Base-by-base conservation (phyloP, 2,888 invertebrate species). In the Chrysomela aeneicollis region DNA sequence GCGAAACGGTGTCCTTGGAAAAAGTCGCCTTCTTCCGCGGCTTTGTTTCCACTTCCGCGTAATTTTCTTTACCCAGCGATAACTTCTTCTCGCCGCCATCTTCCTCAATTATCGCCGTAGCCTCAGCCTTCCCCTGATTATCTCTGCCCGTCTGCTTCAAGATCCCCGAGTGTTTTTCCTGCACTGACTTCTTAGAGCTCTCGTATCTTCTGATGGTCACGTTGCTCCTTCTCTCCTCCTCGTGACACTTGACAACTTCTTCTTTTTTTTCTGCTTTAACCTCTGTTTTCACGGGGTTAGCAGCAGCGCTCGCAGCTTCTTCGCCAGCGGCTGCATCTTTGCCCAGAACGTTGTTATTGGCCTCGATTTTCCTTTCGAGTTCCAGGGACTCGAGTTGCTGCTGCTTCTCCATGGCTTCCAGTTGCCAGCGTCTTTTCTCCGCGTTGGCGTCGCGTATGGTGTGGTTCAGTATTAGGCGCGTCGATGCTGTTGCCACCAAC, bases 371-470 rank as follows among this genome's bases (percentile, higher is more conserved):
- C 6, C n/a, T 35, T 47, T 62, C 37, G 15, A 30, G 51, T 12
- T 63, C 50, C 12, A 57, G 35, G 10, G 61, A 22, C 2, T 66
- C 68, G 42, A 66, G 15, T 22, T 66, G 32, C 10, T 62, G 61
- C 46, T 69, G 59, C 37, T 57, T 57, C 3, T 49, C 18, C n/a
- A 64, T 63, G 4, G 72, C 68, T 50, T 70, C 68, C 9, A 73
- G 59, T 42, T 67, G 57, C 70, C 72, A 72, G 32, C 66, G 67
- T 19, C 72, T 60, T 35, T 69, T 68, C 46, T 76, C 71, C 22
- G 66, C 66, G 32, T 74, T 72, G 1, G 71, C 69, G 10, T 74
- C 63, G 22, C 63, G 71, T 26, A 75, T 59, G 10, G 70, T 63
- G 0, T 21, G 50, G 1, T 69, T 57, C 22, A 72, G 35, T 21